These are phyloP conservation scores for Didymodactylos carnosus DNA, from an alignment of 2,888 invertebrate genomes.

Conservation along the genomic window DNA sequence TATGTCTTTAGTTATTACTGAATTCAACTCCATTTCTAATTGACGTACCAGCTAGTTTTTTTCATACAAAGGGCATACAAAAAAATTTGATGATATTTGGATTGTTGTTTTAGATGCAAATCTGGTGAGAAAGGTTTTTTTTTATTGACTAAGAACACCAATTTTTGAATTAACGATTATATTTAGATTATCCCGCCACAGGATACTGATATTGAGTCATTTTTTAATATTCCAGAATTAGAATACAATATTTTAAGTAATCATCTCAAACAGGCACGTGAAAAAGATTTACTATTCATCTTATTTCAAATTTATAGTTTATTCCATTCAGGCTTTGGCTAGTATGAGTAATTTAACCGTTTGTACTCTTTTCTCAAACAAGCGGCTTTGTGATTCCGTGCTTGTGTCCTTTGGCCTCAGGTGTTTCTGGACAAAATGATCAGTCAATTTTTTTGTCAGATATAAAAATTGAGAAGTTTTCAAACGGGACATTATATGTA, in stretches of 20 bases:
- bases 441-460: no score
- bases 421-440: no score
- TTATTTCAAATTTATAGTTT: no score
- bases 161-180: not conserved
- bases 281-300: no score
- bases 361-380: no score
- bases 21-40: constrained; percentile 98
- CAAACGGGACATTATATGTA: no score
- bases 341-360: constrained; percentile 56
- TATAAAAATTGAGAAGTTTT: no score
- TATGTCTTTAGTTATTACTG: constrained; percentile 46
- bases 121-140: constrained; percentile 42
- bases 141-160: not conserved
- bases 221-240: constrained; percentile 80
- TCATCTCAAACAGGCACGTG: constrained; percentile 66
- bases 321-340: constrained; percentile 47
- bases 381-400: no score
- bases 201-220: constrained; percentile 46
- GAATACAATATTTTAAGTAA: constrained; percentile 80
- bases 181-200: constrained; percentile 29
- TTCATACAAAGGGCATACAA: constrained; percentile 56
- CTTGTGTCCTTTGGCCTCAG: no score
- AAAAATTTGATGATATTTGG: constrained; percentile 79
- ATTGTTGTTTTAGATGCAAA: constrained; percentile 90
- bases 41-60: constrained; percentile 87